These are phyloP conservation scores for Apteryx mantelli DNA, from an alignment of 2,113 vertebrate species.

Conservation along the genomic window DNA sequence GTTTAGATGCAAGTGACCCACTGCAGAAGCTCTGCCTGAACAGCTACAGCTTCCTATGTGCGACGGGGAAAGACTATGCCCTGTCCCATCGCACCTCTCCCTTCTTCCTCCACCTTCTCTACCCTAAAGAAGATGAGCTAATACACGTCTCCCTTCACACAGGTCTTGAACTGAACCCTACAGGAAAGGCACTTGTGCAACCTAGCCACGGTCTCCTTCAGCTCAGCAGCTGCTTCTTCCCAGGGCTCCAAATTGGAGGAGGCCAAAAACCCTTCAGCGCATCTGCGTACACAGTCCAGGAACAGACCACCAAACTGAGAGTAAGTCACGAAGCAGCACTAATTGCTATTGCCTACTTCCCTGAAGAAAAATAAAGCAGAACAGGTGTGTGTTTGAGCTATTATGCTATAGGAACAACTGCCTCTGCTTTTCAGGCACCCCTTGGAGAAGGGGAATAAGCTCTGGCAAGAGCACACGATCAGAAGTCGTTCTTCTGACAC, in stretches of 20 bases:
- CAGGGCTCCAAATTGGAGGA: neutral
- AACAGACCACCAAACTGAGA: neutral
- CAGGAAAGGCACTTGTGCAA: conserved; percentile 18
- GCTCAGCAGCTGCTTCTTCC: conserved; percentile 50
- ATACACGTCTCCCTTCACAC: neutral
- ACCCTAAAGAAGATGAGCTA: neutral
- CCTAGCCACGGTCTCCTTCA: neutral
- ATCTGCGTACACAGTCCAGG: neutral
- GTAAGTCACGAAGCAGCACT: neutral
- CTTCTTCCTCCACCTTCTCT: neutral
- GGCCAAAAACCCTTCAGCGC: neutral
- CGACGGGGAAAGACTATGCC: neutral
- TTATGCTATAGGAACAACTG: conserved; percentile 26
- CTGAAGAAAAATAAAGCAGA: conserved; percentile 40
- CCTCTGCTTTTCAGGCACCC: conserved; percentile 43
- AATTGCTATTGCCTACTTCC: conserved; percentile 36
- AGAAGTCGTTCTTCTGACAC: neutral
- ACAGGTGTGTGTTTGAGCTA: conserved; percentile 37
- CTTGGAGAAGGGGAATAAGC: conserved; percentile 27
- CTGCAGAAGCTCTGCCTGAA: neutral
- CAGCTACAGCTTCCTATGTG: neutral
- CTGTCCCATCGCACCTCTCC: neutral
- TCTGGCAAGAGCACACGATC: neutral
- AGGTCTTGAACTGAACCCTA: conserved; percentile 45
- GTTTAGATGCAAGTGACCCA: neutral